These are phyloP conservation scores for Belonocnema kinseyi DNA, from an alignment of 1,140 invertebrate genomes.

Conservation along the genomic window DNA sequence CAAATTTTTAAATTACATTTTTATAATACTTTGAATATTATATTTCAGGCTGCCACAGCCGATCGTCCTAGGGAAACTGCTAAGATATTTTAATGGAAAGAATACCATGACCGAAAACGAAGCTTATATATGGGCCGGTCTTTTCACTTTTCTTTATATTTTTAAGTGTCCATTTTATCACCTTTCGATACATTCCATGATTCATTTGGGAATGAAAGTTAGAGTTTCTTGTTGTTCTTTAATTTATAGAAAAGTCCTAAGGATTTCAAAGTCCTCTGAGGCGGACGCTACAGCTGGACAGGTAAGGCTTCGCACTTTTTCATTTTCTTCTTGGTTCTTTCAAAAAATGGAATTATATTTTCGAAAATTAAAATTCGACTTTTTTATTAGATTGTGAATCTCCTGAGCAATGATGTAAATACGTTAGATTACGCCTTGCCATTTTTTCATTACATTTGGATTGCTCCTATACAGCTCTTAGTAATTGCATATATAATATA, in stretches of 20 bases:
- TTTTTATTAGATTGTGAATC: constrained; percentile 90
- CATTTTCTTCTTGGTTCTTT: not conserved
- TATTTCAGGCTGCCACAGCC: constrained; percentile 81
- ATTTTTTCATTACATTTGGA: constrained; percentile 87
- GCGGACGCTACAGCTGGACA: constrained; percentile 63
- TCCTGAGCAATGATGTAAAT: constrained; percentile 92
- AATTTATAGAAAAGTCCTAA: constrained; percentile 85
- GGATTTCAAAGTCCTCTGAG: constrained; percentile 49
- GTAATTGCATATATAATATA: constrained; percentile 87
- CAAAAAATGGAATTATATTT: not conserved
- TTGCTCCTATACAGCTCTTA: constrained; percentile 87
- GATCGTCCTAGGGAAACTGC: constrained; percentile 81
- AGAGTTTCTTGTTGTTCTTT: constrained; percentile 85
- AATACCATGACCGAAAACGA: constrained; percentile 68
- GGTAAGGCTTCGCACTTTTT: constrained; percentile 34
- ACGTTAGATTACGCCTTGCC: constrained; percentile 82
- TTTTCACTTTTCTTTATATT: constrained; percentile 81
- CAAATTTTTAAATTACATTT: not conserved
- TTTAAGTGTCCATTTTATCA: constrained; percentile 85
- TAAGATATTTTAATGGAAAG: constrained; percentile 80
- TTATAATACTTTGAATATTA: constrained; percentile 41
- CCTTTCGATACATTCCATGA: constrained; percentile 85
- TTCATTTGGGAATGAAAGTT: constrained; percentile 87
- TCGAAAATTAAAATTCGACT: not conserved
- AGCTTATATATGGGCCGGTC: constrained; percentile 81